Conservation (phyloP, 2,888 invertebrate genomes). For the Ryuthela nishihirai region DNA sequence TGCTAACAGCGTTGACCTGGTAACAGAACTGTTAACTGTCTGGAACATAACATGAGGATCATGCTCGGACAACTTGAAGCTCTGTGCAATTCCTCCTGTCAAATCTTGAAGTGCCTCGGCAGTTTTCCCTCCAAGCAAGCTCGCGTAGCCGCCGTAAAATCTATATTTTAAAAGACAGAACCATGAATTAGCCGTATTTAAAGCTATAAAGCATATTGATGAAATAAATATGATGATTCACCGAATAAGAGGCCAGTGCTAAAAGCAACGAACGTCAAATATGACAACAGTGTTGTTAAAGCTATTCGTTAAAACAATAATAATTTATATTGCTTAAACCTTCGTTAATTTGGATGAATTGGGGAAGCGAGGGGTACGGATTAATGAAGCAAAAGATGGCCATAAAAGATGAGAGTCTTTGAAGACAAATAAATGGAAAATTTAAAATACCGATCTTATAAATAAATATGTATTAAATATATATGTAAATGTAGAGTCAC, state of each 20-base stretch:
- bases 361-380: too few relatives aligned
- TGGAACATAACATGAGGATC: slow-evolving; percentile 64
- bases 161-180: slow-evolving; percentile 42
- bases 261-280: too few relatives aligned
- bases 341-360: neutral
- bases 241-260: too few relatives aligned
- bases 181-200: neutral
- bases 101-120: slow-evolving; percentile 69
- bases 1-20: slow-evolving; percentile 65
- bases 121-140: slow-evolving; percentile 58
- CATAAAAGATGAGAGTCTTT: too few relatives aligned
- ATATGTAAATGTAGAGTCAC: too few relatives aligned
- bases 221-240: too few relatives aligned
- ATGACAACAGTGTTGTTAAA: too few relatives aligned
- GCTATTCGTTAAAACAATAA: too few relatives aligned
- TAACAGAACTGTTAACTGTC: slow-evolving; percentile 65
- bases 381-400: too few relatives aligned
- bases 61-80: slow-evolving; percentile 63
- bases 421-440: too few relatives aligned
- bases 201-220: neutral
- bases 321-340: neutral
- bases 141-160: slow-evolving; percentile 65
- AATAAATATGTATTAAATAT: too few relatives aligned
- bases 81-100: slow-evolving; percentile 71
- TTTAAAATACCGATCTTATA: too few relatives aligned